phyloP scores from a whole-genome alignment of 1,140 invertebrate species.

The Caerostris darwini region DNA sequence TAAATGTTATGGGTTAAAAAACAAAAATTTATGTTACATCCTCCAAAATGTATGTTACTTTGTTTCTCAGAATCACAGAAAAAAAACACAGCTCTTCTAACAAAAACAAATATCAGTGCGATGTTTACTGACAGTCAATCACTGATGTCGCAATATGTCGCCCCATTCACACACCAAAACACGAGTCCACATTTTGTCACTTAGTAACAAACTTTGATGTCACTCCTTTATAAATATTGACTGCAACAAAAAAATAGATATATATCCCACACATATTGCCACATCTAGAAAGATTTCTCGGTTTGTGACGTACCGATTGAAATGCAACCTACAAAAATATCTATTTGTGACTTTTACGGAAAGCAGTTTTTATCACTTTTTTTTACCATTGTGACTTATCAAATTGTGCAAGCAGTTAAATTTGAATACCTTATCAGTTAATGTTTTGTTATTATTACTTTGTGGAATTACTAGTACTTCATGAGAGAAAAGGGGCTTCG shows the following conservation, averaged over 20 bases:
- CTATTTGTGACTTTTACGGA: background rate
- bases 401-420: no score
- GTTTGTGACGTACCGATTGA: background rate
- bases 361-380: background rate
- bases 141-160: background rate
- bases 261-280: background rate
- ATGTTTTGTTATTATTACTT: no score
- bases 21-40: no score
- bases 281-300: background rate
- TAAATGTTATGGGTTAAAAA: no score
- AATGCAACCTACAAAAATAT: background rate
- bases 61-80: background rate
- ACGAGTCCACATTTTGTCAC: background rate
- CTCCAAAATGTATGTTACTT: no score
- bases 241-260: background rate
- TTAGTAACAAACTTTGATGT: background rate
- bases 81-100: background rate
- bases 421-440: no score
- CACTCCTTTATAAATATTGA: slow-evolving; percentile 5
- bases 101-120: background rate
- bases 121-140: background rate
- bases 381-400: background rate
- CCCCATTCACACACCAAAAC: background rate
- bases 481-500: no score
- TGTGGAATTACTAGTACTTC: no score